Base-by-base conservation (phyloP, 35 echinoderm and acorn worm species). In the Acanthaster planci region DNA sequence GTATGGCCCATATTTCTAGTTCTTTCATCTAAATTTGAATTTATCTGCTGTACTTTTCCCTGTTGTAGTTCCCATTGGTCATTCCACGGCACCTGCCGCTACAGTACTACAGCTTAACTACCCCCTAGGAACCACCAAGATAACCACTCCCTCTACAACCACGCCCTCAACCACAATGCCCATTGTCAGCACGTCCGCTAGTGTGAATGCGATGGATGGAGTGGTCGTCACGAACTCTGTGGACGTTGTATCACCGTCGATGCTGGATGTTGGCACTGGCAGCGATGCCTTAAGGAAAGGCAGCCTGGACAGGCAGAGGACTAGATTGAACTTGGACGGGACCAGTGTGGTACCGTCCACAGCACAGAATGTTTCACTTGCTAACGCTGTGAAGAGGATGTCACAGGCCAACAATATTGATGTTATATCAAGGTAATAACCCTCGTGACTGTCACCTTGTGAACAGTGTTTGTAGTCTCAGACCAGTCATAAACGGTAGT, bases 21-120 rank as follows among this genome's bases (percentile, higher is more conserved):
- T 2, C 18, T 34, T 81, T 22, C 16, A 59, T 59, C 56, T n/a
- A 5, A n/a, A 26, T 5, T 59, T n/a, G 18, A 18, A 17, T 10
- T 59, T 21, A n/a, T 59, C 7, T 59, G 19, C 56, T 21, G 17
- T n/a, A 18, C 56, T 14, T 53, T 76, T 31, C 83, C 78, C 50
- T 19, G 36, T 79, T 51, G 27, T 88, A 94, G 92, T 89, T 76
- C 88, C 96, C 67, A 77, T 83, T 90, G 96, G 96, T 80, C 96
- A 99, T 94, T 99, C 96, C 96, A 93, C 92, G 88, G 96, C 96
- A 85, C 96, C 96, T 26, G 96, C 96, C 68, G 96, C 89, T 76
- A 99, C 96, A 92, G 92, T 94, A 88, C 89, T 94, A 91, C 92
- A 99, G 84, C 85, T 99, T 77, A 99, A 99, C 77, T 99, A 94